Percentiles rank a stretch among this genome's conserved stretches.
Conservation (phyloP, 2,888 invertebrate genomes). For the Siphlonurus alternatus region DNA sequence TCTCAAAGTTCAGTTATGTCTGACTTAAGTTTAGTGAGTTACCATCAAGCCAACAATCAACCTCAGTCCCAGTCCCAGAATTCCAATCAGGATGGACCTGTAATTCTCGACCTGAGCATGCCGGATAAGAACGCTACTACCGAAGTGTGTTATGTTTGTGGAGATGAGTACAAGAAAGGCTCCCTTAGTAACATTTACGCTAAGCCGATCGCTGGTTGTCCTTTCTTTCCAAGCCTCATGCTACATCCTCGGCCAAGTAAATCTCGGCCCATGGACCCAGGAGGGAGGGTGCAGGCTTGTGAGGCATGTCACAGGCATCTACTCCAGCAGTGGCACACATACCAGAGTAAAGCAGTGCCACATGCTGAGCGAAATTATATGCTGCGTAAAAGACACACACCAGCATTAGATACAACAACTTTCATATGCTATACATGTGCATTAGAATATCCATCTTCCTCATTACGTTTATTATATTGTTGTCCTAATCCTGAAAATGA, state of each 20-base stretch:
- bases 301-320: constrained; percentile 70
- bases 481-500: constrained; percentile 70
- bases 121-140: constrained; percentile 82
- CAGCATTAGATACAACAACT: constrained; percentile 43
- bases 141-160: constrained; percentile 72
- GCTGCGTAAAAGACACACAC: constrained; percentile 56
- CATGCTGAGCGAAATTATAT: constrained; percentile 66
- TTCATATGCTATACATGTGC: constrained; percentile 87
- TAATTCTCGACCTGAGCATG: constrained; percentile 78
- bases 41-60: not conserved
- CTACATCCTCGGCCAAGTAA: constrained; percentile 72
- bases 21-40: constrained; percentile 1
- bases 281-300: constrained; percentile 59
- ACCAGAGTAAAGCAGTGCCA: constrained; percentile 50
- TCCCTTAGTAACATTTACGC: constrained; percentile 53
- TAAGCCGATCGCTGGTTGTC: constrained; percentile 29
- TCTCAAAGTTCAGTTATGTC: constrained; percentile 12
- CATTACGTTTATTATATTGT: constrained; percentile 60
- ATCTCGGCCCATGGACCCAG: constrained; percentile 70
- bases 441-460: constrained; percentile 58
- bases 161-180: constrained; percentile 70
- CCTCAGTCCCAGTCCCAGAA: not conserved
- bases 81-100: constrained; percentile 42
- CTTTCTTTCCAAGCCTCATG: constrained; percentile 46
- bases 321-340: constrained; percentile 73